These are phyloP conservation scores for Garrulus glandarius DNA, from an alignment of 2,797 vertebrate genomes.

Conservation along the genomic window DNA sequence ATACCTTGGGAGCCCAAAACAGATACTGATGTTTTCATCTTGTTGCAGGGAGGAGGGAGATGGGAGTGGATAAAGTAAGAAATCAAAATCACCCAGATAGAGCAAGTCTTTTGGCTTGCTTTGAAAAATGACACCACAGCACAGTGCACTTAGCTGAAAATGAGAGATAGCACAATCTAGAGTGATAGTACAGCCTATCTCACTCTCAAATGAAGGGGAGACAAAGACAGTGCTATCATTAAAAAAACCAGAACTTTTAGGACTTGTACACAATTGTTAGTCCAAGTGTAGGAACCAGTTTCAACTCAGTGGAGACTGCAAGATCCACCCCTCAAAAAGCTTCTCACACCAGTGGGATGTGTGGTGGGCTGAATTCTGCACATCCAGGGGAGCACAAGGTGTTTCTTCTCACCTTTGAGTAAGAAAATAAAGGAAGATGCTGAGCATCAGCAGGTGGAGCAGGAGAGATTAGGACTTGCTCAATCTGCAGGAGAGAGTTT, in stretches of 20 bases:
- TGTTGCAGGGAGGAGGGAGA: constrained; percentile 13
- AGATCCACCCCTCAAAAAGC: not conserved
- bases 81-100: constrained; percentile 24
- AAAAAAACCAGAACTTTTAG: not conserved
- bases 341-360: not conserved
- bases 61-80: constrained; percentile 25
- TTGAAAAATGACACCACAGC: constrained; percentile 38
- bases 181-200: not conserved
- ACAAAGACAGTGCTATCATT: not conserved
- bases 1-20: constrained; percentile 19
- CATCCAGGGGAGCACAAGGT: fast-evolving
- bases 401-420: not conserved
- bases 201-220: not conserved
- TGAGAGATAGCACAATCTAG: not conserved
- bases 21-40: constrained; percentile 59
- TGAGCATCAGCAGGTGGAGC: not conserved
- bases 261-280: not conserved
- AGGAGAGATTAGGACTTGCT: not conserved
- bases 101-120: not conserved
- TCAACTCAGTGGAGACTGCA: not conserved
- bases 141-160: not conserved
- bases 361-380: fast-evolving
- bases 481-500: not conserved
- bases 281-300: not conserved
- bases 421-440: not conserved